phyloP scores from a whole-genome alignment of 1,140 invertebrate genomes.

The Drosophila nannoptera region DNA sequence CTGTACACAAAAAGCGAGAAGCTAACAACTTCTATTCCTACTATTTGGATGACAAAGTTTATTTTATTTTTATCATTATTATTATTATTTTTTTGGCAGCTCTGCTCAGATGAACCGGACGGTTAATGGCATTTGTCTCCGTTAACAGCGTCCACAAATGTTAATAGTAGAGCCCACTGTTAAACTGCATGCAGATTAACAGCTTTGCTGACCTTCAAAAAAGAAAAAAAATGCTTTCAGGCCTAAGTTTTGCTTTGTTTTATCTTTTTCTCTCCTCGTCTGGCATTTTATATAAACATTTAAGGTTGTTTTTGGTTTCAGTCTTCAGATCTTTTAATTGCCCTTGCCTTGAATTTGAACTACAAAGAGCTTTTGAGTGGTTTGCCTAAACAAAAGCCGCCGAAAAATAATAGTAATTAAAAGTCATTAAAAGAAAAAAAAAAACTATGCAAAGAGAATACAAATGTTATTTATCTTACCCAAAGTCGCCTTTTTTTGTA shows the following conservation, averaged over 20 bases:
- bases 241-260: constrained; percentile 19
- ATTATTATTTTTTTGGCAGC: no score
- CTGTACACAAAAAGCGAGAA: constrained; percentile 14
- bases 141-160: constrained; percentile 4
- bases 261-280: background rate
- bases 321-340: constrained; percentile 60
- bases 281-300: constrained; percentile 34
- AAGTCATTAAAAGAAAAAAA: constrained; percentile 52
- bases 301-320: constrained; percentile 29
- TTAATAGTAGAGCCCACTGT: background rate
- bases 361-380: constrained; percentile 61
- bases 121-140: no score
- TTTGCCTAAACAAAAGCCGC: constrained; percentile 38
- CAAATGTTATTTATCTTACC: constrained; percentile 53
- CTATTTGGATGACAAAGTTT: background rate
- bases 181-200: constrained; percentile 1
- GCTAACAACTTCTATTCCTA: constrained; percentile 2
- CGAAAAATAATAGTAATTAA: constrained; percentile 71
- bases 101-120: no score
- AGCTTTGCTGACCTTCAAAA: constrained; percentile 51
- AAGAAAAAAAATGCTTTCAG: constrained; percentile 23
- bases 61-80: background rate
- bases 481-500: constrained; percentile 24
- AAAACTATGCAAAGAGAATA: constrained; percentile 48
- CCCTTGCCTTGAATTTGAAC: constrained; percentile 67